Conservation (phyloP, 2,113 vertebrate genomes). For the Macaca fascicularis region DNA sequence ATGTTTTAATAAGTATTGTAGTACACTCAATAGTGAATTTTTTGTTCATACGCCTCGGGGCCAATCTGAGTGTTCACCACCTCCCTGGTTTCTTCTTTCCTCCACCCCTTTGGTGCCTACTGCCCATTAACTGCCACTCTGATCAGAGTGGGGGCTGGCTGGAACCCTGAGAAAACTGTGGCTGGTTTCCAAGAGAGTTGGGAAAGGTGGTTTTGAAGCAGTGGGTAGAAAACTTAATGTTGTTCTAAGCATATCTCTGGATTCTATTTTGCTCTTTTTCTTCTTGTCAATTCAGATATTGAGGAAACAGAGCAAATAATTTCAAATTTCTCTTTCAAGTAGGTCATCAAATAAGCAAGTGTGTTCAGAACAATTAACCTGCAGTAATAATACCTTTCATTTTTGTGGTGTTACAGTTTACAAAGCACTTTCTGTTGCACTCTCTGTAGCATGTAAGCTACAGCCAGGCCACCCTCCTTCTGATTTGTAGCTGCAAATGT, state of each 20-base stretch:
- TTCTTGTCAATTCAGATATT: background rate
- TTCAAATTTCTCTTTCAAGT: slow-evolving; percentile 24
- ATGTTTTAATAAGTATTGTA: background rate
- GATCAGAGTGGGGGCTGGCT: background rate
- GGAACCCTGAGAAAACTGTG: background rate
- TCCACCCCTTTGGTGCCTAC: background rate
- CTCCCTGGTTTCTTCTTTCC: background rate
- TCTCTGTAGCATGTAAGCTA: background rate
- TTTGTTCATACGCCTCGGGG: background rate
- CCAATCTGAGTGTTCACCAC: background rate
- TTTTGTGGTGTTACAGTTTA: background rate
- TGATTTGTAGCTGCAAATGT: background rate
- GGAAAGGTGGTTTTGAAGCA: background rate
- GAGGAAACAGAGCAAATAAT: background rate
- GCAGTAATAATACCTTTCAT: background rate
- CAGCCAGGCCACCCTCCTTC: background rate
- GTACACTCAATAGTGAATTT: background rate
- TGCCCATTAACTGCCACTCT: background rate
- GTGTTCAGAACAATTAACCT: background rate
- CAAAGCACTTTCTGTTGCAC: background rate
- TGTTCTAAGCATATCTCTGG: background rate
- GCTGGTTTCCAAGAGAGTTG: background rate
- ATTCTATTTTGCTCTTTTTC: slow-evolving; percentile 10
- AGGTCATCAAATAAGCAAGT: background rate
- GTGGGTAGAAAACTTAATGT: background rate